phyloP scores from a whole-genome alignment of 2,113 vertebrate genomes.

The Felis catus region DNA sequence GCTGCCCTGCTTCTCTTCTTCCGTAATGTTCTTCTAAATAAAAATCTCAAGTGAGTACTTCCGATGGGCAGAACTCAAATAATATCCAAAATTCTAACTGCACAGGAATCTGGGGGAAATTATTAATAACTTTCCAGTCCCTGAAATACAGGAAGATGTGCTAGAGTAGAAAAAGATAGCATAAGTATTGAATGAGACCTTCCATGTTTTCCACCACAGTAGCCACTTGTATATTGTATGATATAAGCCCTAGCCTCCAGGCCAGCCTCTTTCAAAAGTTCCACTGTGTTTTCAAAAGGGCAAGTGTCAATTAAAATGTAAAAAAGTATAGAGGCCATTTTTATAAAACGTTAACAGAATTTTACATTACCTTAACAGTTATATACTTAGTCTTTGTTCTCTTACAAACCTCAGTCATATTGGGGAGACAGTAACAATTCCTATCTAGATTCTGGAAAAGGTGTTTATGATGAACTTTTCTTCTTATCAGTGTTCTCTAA shows the following conservation, averaged over 20 bases:
- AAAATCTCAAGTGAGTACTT: neutral
- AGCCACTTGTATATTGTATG: neutral
- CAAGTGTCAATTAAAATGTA: neutral
- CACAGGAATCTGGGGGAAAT: neutral
- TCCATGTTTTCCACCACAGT: neutral
- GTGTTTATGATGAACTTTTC: neutral
- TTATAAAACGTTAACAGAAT: neutral
- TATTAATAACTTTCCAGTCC: neutral
- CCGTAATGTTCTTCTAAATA: neutral
- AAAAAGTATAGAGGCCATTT: neutral
- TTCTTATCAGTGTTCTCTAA: neutral
- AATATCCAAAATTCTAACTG: neutral
- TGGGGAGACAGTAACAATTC: neutral
- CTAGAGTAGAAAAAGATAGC: neutral
- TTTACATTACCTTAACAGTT: neutral
- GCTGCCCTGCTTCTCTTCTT: neutral
- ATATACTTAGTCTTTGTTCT: neutral
- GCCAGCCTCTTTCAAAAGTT: neutral
- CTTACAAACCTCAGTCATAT: neutral
- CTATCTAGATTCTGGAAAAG: neutral
- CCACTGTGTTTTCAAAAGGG: neutral
- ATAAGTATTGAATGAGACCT: neutral
- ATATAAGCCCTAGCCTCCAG: neutral
- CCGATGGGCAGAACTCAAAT: neutral
- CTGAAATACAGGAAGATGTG: neutral